Evolutionary conservation across 2,113 vertebrate species (phyloP).

Genomic region (Murina feae): DNA sequence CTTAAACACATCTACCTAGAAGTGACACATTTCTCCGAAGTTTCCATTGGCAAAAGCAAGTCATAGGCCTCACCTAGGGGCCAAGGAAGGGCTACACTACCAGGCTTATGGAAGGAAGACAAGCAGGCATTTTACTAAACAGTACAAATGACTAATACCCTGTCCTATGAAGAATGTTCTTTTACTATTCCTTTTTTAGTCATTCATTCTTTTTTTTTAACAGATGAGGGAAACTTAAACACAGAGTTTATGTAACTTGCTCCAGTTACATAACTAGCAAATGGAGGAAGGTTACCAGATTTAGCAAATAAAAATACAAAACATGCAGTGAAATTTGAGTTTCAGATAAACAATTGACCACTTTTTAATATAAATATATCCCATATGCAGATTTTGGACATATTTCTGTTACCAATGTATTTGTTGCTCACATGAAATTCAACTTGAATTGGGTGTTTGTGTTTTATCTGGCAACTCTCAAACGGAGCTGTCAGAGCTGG

Average conservation of each 20-base stretch:
- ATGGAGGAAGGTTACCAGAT: background rate
- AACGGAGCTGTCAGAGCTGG: background rate
- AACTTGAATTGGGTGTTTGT: background rate
- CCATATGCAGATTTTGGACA: background rate
- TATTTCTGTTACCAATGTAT: background rate
- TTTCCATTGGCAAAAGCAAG: background rate
- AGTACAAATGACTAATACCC: background rate
- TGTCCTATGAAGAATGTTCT: background rate
- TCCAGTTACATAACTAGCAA: background rate
- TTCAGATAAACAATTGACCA: background rate
- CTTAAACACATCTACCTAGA: background rate
- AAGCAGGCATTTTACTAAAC: background rate
- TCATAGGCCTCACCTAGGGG: background rate
- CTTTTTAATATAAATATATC: background rate
- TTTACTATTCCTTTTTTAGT: background rate
- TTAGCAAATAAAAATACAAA: background rate
- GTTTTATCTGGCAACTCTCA: background rate
- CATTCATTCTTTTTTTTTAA: background rate
- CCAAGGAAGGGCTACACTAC: background rate
- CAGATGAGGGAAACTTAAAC: background rate
- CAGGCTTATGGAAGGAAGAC: background rate
- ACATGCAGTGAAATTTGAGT: background rate
- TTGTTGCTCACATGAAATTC: slow-evolving; percentile 4
- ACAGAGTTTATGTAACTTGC: background rate
- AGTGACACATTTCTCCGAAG: background rate